A percentile compares a stretch with the other conserved stretches of the same genome.
Evolutionary conservation across 2,113 vertebrate species (phyloP).

Genomic region (Phasianus colchicus): DNA sequence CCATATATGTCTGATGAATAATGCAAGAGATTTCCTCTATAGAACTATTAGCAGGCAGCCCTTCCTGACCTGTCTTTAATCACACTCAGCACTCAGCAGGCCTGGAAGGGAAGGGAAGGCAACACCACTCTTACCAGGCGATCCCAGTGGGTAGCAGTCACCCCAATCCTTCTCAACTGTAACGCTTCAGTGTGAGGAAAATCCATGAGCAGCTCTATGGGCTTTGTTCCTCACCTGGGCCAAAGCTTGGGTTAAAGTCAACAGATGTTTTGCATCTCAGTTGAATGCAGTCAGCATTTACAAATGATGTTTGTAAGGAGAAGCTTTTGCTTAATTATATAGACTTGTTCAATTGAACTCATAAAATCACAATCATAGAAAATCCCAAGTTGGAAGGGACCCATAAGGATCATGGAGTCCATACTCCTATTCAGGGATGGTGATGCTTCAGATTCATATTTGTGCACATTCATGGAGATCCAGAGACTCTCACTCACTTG

Average conservation of each 20-base stretch:
- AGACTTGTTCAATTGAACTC: not conserved
- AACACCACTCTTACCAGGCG: not conserved
- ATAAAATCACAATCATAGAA: too few relatives aligned
- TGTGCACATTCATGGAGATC: not conserved
- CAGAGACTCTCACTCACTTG: not conserved
- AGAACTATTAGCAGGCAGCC: slow-evolving; percentile 42
- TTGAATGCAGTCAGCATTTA: not conserved
- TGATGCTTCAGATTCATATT: not conserved
- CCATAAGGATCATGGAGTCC: too few relatives aligned
- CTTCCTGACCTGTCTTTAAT: slow-evolving; percentile 55
- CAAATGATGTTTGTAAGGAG: not conserved
- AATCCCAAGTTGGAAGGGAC: too few relatives aligned
- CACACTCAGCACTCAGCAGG: slow-evolving; percentile 27
- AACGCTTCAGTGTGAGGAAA: rapidly evolving
- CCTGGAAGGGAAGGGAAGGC: not conserved
- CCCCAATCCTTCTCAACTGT: not conserved
- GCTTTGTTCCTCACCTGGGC: not conserved
- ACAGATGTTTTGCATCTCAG: not conserved
- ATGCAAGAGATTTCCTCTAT: slow-evolving; percentile 33
- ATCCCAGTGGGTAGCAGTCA: not conserved
- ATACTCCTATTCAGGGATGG: not conserved
- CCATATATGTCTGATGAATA: slow-evolving; percentile 38
- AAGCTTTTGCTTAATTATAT: not conserved
- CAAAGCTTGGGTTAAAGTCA: not conserved
- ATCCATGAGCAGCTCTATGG: not conserved